Conservation (phyloP, 2,113 vertebrate genomes). For the Lampris incognitus region DNA sequence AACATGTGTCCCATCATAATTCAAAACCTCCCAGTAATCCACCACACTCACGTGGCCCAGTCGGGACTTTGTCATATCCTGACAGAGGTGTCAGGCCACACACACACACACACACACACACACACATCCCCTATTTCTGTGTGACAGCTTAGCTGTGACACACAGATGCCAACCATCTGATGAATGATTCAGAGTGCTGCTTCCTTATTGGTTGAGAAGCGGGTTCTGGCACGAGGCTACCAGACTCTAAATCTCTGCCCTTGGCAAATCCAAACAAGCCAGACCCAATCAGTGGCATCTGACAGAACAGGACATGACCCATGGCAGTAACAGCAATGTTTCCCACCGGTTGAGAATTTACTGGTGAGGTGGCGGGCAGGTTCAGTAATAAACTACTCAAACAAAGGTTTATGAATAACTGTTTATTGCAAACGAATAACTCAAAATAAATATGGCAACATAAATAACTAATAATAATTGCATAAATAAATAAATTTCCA, state of each 20-base stretch:
- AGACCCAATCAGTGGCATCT: neutral
- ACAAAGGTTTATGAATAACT: too few species aligned
- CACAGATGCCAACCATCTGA: constrained; percentile 53
- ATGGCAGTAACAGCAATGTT: neutral
- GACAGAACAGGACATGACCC: constrained; percentile 19
- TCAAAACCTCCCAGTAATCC: constrained; percentile 50
- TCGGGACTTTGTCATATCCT: constrained; percentile 35
- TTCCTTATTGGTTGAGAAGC: constrained; percentile 13
- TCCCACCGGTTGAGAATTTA: too few species aligned
- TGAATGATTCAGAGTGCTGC: constrained; percentile 38
- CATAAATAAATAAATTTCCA: too few species aligned
- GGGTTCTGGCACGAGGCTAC: neutral
- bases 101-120: constrained; percentile 5
- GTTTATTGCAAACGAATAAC: too few species aligned
- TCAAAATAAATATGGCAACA: too few species aligned
- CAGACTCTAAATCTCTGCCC: constrained; percentile 5
- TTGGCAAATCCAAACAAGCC: constrained; percentile 33
- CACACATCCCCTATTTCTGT: constrained; percentile 59
- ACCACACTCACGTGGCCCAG: neutral
- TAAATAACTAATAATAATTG: too few species aligned
- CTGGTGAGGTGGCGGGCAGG: too few species aligned
- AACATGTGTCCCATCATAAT: constrained; percentile 32
- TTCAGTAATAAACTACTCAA: too few species aligned
- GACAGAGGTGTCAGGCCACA: constrained; percentile 27
- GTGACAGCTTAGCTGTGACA: constrained; percentile 50